Evolutionary conservation across 2,797 vertebrate species (phyloP).

Genomic region (Triplophysa bombifrons): DNA sequence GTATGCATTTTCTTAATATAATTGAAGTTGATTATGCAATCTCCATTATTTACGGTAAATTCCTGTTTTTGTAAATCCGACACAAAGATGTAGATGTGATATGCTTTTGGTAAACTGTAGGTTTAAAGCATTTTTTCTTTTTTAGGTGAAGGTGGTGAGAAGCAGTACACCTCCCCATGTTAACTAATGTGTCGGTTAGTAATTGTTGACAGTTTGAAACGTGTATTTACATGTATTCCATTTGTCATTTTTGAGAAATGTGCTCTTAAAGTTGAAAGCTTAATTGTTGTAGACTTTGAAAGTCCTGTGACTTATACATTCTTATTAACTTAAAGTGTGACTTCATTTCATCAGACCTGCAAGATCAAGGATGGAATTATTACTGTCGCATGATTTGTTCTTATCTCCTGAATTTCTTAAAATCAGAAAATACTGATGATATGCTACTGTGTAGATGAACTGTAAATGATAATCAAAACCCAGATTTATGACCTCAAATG

Average conservation of each 20-base stretch:
- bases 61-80: background rate
- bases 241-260: background rate
- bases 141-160: constrained; percentile 70
- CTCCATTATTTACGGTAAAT: background rate
- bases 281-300: background rate
- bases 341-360: background rate
- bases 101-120: background rate
- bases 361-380: background rate
- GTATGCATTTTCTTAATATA: too few species aligned
- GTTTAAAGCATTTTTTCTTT: background rate
- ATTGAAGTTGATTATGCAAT: too few species aligned
- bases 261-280: background rate
- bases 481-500: too few species aligned
- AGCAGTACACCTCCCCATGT: constrained; percentile 72
- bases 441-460: background rate
- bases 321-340: background rate
- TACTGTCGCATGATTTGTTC: background rate
- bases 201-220: background rate
- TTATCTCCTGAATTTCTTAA: background rate
- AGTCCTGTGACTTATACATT: too few species aligned
- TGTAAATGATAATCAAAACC: background rate
- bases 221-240: background rate
- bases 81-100: background rate
- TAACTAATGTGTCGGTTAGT: constrained; percentile 62
- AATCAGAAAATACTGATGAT: background rate